Evolutionary conservation across 23 tunicate genomes (phyloP), one percentile per base, ranked within the genome.

Genomic region (Halocynthia roretzi): DNA sequence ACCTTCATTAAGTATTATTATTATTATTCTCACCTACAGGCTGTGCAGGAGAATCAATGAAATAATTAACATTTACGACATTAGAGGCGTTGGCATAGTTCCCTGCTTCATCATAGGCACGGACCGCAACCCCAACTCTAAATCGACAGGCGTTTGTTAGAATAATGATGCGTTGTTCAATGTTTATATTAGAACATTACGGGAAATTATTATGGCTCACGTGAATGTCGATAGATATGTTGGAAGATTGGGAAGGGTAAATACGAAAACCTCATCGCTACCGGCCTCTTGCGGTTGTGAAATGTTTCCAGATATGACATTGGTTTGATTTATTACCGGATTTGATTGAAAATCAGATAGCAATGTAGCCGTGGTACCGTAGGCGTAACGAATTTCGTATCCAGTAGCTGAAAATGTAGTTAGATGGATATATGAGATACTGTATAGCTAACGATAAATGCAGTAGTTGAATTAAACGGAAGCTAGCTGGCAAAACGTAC

Each of bases 341-440:
- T 71, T 52, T 9, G 51, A 56, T 31, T 23, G 52, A 48, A 77
- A 84, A 23, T 77, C 56, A 22, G 65, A 8, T 18, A 77, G 48
- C 57, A 84, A 55, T 23, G 23, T 9, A 48, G 63, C 31, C 10
- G 58, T 49, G 60, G 77, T 68, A 64, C 77, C 69, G 50, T 74
- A 17, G 15, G 75, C 49, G 70, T 84, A 84, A 8, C 87, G 87
- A 12, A 84, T 65, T 69, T 84, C 87, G 70, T 84, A 84, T n/a
- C n/a, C 23, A 6, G 78, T 58, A 1, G 85, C 85, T 81, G 80
- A n/a, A 11, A 21, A 10, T 21, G 10, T 11, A 8, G 4, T 12
- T 51, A 50, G 2, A 12, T 20, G 23, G 72, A n/a, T 0, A 12
- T 68, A 12, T 51, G 18, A 5, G 2, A 11, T 50, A 52, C 77